Evolutionary conservation across 2,113 vertebrate genomes (phyloP).

Genomic region (Limnothrissa miodon): DNA sequence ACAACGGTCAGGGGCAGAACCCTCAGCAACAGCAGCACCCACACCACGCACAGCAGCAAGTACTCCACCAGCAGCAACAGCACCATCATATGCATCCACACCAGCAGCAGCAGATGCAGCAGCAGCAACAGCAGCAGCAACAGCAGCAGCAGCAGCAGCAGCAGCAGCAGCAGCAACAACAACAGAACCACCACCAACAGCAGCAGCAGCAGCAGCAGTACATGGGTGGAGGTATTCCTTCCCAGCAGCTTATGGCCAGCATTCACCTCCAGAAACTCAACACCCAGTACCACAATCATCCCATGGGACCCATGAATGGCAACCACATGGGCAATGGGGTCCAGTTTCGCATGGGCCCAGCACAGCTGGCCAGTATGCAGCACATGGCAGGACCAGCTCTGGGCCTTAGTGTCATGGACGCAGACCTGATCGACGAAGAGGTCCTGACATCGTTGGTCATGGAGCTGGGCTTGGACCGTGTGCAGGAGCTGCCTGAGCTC

Average conservation of each 20-base stretch:
- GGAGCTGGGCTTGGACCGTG: slow-evolving; percentile 92
- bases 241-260: slow-evolving; percentile 86
- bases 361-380: slow-evolving; percentile 78
- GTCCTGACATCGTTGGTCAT: slow-evolving; percentile 91
- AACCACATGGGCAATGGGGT: slow-evolving; percentile 69
- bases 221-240: slow-evolving; percentile 78
- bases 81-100: slow-evolving; percentile 51
- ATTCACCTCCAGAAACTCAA: slow-evolving; percentile 94
- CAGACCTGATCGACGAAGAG: slow-evolving; percentile 95
- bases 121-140: not conserved
- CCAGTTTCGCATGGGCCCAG: slow-evolving; percentile 77
- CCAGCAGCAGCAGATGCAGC: slow-evolving; percentile 57
- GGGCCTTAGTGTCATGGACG: slow-evolving; percentile 86
- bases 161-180: slow-evolving; percentile 52
- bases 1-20: slow-evolving; percentile 65
- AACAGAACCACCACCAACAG: slow-evolving; percentile 32
- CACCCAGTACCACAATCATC: slow-evolving; percentile 87
- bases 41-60: slow-evolving; percentile 59
- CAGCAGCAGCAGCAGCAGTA: slow-evolving; percentile 76
- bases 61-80: slow-evolving; percentile 45
- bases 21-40: slow-evolving; percentile 47
- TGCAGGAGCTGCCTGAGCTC: slow-evolving; percentile 95
- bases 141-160: slow-evolving; percentile 51
- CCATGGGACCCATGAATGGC: slow-evolving; percentile 72
- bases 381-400: slow-evolving; percentile 78